Evolutionary conservation across 2,888 invertebrate genomes (phyloP).

Genomic region (Lymantria monacha): DNA sequence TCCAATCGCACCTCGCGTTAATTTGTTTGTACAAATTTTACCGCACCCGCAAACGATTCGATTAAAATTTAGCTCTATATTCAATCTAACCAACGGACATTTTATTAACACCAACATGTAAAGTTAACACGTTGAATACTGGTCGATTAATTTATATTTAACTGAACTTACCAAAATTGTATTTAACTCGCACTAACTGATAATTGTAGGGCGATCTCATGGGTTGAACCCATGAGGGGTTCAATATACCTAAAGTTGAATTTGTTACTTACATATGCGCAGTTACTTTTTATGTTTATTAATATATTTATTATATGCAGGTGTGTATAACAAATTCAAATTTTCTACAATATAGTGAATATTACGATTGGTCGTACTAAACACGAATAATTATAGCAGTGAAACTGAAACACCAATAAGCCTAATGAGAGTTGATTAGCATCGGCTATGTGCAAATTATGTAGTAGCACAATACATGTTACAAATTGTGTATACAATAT

Average conservation of each 20-base stretch:
- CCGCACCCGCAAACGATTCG: constrained; percentile 59
- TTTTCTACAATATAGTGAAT: background rate
- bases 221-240: too few relatives aligned
- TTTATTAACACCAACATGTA: constrained; percentile 36
- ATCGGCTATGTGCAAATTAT: constrained; percentile 47
- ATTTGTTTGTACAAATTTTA: constrained; percentile 71
- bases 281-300: too few relatives aligned
- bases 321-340: background rate
- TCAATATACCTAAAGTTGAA: background rate
- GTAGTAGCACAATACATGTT: constrained; percentile 38
- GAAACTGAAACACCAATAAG: constrained; percentile 60
- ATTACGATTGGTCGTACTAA: constrained; percentile 27
- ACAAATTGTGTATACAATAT: constrained; percentile 33
- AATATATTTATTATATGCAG: too few relatives aligned
- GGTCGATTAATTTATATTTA: background rate
- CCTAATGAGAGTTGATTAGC: constrained; percentile 71
- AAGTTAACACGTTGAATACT: constrained; percentile 22
- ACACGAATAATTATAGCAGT: constrained; percentile 57
- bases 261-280: background rate
- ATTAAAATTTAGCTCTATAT: constrained; percentile 63
- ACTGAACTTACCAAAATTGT: background rate
- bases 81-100: constrained; percentile 42
- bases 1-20: constrained; percentile 67
- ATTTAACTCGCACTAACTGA: too few relatives aligned
- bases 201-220: too few relatives aligned